These are phyloP conservation scores for Ophion obscuratus DNA, from an alignment of 2,888 invertebrate genomes.

Conservation along the genomic window DNA sequence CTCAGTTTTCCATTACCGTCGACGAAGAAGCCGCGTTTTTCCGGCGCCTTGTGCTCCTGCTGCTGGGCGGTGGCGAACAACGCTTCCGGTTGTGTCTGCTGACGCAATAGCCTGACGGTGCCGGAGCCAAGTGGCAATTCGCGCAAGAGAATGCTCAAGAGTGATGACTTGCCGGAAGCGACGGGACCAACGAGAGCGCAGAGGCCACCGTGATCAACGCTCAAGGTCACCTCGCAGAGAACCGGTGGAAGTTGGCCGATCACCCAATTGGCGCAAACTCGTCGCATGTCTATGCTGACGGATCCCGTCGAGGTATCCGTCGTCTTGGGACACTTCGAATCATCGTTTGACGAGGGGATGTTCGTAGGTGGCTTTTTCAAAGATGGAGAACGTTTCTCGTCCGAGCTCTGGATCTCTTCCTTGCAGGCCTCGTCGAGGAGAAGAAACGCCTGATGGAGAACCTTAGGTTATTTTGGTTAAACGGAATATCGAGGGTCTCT, in stretches of 20 bases:
- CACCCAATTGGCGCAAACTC: slow-evolving; percentile 79
- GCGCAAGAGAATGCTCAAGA: slow-evolving; percentile 84
- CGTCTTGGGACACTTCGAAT: neutral
- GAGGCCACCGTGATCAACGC: slow-evolving; percentile 82
- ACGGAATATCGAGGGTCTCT: neutral
- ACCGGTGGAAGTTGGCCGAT: slow-evolving; percentile 79
- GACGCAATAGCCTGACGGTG: slow-evolving; percentile 69
- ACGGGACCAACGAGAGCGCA: slow-evolving; percentile 88
- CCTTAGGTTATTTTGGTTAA: no score
- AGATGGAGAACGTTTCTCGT: neutral
- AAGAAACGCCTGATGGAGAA: slow-evolving; percentile 72
- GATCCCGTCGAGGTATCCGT: neutral
- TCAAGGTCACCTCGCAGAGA: slow-evolving; percentile 83
- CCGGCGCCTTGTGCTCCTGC: neutral
- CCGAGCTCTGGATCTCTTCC: neutral
- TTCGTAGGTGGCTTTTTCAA: neutral
- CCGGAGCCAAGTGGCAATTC: slow-evolving; percentile 84
- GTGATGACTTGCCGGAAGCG: slow-evolving; percentile 87
- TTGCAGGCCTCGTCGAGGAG: slow-evolving; percentile 74
- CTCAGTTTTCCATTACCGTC: slow-evolving; percentile 71
- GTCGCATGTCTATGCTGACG: slow-evolving; percentile 71
- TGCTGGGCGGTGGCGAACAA: neutral
- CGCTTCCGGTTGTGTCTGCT: neutral
- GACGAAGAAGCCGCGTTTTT: slow-evolving; percentile 58
- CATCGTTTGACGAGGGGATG: neutral